Percentiles rank a stretch among this genome's conserved stretches.
Evolutionary conservation across 2,113 vertebrate genomes (phyloP).

Genomic region (Cephalopterus ornatus): DNA sequence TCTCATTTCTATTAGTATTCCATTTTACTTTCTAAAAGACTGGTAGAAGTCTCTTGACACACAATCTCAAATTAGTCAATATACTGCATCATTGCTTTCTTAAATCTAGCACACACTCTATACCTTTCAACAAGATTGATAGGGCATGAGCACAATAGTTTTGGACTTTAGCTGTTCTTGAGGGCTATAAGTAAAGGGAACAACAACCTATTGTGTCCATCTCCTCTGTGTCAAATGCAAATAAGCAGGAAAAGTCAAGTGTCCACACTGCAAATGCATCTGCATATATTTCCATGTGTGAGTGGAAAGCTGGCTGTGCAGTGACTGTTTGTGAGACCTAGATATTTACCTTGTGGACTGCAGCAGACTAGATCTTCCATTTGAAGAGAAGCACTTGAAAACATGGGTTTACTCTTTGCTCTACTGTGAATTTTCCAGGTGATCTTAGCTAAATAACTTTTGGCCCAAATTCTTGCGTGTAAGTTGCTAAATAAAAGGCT

Average conservation of each 20-base stretch:
- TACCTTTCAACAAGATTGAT: constrained; percentile 40
- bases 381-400: background rate
- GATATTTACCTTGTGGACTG: background rate
- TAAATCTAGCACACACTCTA: background rate
- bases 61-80: constrained; percentile 25
- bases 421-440: background rate
- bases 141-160: background rate
- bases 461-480: background rate
- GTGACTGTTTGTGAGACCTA: background rate
- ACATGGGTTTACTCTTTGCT: background rate
- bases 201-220: background rate
- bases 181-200: constrained; percentile 23
- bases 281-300: background rate
- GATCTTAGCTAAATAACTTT: background rate
- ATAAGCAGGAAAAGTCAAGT: background rate
- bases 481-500: background rate
- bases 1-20: constrained; percentile 17
- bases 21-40: constrained; percentile 18
- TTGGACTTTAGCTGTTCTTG: background rate
- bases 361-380: background rate
- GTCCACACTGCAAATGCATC: background rate
- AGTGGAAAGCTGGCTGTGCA: background rate
- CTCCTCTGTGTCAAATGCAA: background rate
- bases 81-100: constrained; percentile 1
- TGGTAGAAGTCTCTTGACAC: background rate